Evolutionary conservation across 2,113 vertebrate genomes (phyloP).

Genomic region (Labeo catla): DNA sequence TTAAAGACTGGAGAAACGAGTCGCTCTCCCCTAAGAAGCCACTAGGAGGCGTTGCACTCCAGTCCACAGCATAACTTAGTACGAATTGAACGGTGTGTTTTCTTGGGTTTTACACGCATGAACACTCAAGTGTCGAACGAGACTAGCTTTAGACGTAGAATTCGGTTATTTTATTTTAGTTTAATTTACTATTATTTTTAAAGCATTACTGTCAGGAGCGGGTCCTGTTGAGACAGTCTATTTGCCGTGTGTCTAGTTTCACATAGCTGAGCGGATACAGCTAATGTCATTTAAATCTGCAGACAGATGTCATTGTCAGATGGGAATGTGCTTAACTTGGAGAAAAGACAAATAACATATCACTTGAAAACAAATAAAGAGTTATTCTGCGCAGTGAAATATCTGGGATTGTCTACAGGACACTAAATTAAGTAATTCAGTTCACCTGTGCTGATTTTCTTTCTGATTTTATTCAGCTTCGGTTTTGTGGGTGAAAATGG

Average conservation of each 20-base stretch:
- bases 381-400: background rate
- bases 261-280: slow-evolving; percentile 5
- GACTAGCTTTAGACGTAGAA: background rate
- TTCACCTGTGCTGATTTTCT: background rate
- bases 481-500: background rate
- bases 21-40: slow-evolving; percentile 61
- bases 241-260: background rate
- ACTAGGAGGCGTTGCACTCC: slow-evolving; percentile 90
- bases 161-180: background rate
- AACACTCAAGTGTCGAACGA: background rate
- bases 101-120: slow-evolving; percentile 2
- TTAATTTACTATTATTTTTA: background rate
- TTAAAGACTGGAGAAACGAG: slow-evolving; percentile 58
- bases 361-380: background rate
- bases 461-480: background rate
- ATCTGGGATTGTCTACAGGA: background rate
- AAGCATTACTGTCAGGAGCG: background rate
- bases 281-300: background rate
- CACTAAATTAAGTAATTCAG: background rate
- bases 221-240: background rate
- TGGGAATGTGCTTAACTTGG: background rate
- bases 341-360: slow-evolving; percentile 5
- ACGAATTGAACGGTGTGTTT: background rate
- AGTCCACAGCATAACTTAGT: slow-evolving; percentile 70
- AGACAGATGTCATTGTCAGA: slow-evolving; percentile 13